Evolutionary conservation across 2,797 vertebrate species (phyloP).

Genomic region (Cyprinella venusta): DNA sequence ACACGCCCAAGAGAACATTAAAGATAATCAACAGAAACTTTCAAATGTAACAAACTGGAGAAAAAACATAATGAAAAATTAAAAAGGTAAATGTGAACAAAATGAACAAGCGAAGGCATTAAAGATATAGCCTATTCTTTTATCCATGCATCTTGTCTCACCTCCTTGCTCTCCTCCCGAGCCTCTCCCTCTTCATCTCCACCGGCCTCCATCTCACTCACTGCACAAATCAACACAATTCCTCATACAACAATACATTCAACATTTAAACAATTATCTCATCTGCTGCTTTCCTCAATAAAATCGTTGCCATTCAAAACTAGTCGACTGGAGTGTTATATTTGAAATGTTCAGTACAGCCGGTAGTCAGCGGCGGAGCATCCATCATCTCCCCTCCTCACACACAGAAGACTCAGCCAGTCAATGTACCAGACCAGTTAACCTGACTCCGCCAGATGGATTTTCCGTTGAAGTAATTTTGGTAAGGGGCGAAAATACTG

Average conservation of each 20-base stretch:
- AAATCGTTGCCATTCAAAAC: background rate
- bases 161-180: constrained; percentile 73
- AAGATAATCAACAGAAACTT: too few species aligned
- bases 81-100: too few species aligned
- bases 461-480: too few species aligned
- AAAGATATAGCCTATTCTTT: background rate
- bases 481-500: too few species aligned
- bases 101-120: background rate
- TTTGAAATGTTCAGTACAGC: constrained; percentile 35
- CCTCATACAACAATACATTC: constrained; percentile 26
- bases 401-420: constrained; percentile 8
- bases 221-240: constrained; percentile 62
- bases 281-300: background rate
- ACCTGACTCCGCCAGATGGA: too few species aligned
- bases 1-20: too few species aligned
- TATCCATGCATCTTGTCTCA: constrained; percentile 60
- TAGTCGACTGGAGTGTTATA: background rate
- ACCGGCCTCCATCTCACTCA: constrained; percentile 73
- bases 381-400: constrained; percentile 57
- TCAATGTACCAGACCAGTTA: constrained; percentile 2
- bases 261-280: background rate
- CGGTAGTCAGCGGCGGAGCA: constrained; percentile 45
- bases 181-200: constrained; percentile 69
- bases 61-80: too few species aligned
- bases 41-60: too few species aligned